Percentiles rank a stretch among this genome's conserved stretches.
Evolutionary conservation across 2,113 vertebrate species (phyloP).

Genomic region (Cyrtonyx montezumae): DNA sequence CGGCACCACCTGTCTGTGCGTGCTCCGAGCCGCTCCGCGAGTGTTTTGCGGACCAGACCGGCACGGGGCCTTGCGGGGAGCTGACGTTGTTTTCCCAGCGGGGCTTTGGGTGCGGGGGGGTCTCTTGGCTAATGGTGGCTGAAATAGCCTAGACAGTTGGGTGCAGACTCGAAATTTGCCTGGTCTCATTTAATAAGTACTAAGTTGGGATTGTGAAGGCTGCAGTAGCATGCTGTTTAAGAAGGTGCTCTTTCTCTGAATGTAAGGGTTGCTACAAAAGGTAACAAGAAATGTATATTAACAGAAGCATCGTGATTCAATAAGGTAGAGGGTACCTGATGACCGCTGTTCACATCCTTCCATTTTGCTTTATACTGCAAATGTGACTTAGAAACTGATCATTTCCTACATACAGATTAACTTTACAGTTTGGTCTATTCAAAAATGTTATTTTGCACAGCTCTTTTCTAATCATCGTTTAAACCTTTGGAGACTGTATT

Average conservation of each 20-base stretch:
- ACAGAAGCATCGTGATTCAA: not conserved
- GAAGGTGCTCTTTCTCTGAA: not conserved
- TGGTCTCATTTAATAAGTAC: not conserved
- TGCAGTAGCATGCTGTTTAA: accelerated
- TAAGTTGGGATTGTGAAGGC: not conserved
- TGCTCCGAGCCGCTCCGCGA: not conserved
- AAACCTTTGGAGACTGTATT: not conserved
- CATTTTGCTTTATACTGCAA: not conserved
- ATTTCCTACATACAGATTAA: not conserved
- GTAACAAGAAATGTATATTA: not conserved
- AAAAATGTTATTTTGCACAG: not conserved
- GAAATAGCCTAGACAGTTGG: not conserved
- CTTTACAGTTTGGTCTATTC: not conserved
- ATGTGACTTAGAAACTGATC: not conserved
- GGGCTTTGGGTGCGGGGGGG: not conserved
- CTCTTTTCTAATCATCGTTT: not conserved
- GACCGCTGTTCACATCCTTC: not conserved
- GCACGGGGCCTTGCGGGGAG: not conserved
- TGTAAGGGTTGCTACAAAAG: not conserved
- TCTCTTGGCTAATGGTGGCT: accelerated
- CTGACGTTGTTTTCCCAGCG: not conserved
- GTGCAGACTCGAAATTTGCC: accelerated
- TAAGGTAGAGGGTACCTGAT: not conserved
- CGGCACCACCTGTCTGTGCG: not conserved
- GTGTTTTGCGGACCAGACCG: too few species aligned